Base-by-base conservation (phyloP, 2,113 vertebrate genomes). In the Oryzias woworae region DNA sequence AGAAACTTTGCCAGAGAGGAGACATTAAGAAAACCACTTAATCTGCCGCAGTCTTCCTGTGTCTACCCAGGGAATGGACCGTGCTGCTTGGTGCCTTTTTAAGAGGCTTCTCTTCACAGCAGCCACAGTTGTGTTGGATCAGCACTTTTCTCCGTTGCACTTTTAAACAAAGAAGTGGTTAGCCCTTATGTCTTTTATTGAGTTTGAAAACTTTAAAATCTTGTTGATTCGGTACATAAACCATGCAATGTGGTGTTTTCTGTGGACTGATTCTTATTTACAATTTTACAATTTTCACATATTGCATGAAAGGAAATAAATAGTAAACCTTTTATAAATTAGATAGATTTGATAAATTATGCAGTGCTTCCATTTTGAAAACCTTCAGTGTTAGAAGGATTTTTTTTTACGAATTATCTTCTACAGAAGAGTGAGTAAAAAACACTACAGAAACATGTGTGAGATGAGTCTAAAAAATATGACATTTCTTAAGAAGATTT, bases 21-120 rank as follows among this genome's bases (percentile, higher is more conserved):
- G 83, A 86, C 80, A 71, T 80, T 81, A 90, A 87, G 79, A 87
- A 88, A 91, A 86, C 75, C 80, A 69, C 78, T 66, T 77, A 85
- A 88, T 89, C 87, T 88, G 81, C 66, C 74, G 79, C 78, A 57
- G 70, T 81, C 69, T 74, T 72, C 76, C 66, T 83, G 77, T 66
- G 73, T 86, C 66, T 78, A 53, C 73, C 52, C 59, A 18, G 78
- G 82, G 79, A 83, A 59, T 43, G 56, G n/a, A 52, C 66, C 0
- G 16, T 86, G 76, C 78, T 80, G 66, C 73, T 70, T 51, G 83
- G 80, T 83, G 85, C 75, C 85, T 77, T 62, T 83, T 85, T 73
- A 78, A 86, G 86, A 84, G 87, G 58, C 45, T 79, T 63, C 75
- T 77, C 68, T 65, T 78, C 62, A 69, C 67, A 73, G 76, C 55